Conservation (phyloP, 2,888 invertebrate species). For the Mesorhabditis spiculigera region DNA sequence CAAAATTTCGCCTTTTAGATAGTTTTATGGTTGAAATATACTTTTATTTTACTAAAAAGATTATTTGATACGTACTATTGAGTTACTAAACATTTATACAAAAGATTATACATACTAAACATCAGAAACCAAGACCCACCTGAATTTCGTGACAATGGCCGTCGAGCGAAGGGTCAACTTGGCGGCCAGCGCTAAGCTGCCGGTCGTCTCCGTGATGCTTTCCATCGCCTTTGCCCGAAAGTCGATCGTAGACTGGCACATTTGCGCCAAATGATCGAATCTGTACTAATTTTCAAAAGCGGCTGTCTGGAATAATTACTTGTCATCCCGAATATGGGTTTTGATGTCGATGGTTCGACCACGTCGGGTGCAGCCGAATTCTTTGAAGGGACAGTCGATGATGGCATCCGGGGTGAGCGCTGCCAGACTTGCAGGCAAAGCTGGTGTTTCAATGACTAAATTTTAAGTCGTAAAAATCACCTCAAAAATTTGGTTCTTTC, state of each 20-base stretch:
- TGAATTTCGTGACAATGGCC: slow-evolving; percentile 4
- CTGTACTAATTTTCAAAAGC: neutral
- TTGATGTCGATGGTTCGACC: neutral
- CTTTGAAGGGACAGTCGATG: slow-evolving; percentile 4
- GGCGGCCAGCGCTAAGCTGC: neutral
- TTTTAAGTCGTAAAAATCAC: neutral
- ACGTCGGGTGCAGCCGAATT: slow-evolving; percentile 2
- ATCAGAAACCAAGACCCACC: neutral
- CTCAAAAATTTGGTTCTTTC: neutral
- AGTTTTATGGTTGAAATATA: too few relatives aligned
- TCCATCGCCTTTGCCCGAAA: slow-evolving; percentile 6
- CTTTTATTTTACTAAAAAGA: too few relatives aligned
- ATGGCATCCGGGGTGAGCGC: neutral
- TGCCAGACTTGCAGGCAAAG: neutral
- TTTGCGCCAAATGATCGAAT: slow-evolving; percentile 2
- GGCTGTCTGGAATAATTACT: neutral
- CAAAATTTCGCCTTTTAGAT: too few relatives aligned
- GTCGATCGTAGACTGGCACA: neutral
- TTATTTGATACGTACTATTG: too few relatives aligned
- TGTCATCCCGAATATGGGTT: slow-evolving; percentile 1
- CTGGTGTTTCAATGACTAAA: neutral
- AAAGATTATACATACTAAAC: too few relatives aligned
- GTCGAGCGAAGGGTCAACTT: neutral
- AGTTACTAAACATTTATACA: too few relatives aligned
- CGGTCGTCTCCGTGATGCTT: neutral